Percentiles rank a stretch among this genome's conserved stretches.
Conservation (phyloP, 2,113 vertebrate species). For the Dicerorhinus sumatrensis region DNA sequence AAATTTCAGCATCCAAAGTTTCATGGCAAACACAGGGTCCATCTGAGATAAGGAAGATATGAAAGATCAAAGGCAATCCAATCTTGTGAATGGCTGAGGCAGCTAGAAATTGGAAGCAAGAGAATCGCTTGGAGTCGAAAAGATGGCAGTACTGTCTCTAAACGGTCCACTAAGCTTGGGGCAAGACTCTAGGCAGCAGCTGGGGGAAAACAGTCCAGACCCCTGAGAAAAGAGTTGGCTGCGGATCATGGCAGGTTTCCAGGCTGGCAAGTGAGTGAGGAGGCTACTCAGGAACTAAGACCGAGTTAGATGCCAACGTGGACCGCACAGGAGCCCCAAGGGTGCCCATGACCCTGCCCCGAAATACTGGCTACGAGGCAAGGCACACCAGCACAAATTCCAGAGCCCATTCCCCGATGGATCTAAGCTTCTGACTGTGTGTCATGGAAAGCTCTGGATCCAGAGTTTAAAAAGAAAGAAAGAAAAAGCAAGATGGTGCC, state of each 20-base stretch:
- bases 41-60: rapidly evolving
- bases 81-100: rapidly evolving
- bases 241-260: not conserved
- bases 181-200: not conserved
- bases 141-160: not conserved
- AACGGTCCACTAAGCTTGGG: not conserved
- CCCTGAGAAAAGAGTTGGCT: too few species aligned
- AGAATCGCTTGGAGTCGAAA: not conserved
- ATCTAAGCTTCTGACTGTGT: not conserved
- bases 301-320: rapidly evolving
- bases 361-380: too few species aligned
- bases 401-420: not conserved
- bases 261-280: not conserved
- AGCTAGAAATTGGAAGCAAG: rapidly evolving
- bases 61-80: rapidly evolving
- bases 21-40: rapidly evolving
- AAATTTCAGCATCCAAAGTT: not conserved
- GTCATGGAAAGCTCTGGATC: not conserved
- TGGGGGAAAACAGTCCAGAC: too few species aligned
- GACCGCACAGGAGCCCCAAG: not conserved
- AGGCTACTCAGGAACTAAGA: rapidly evolving
- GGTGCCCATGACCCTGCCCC: not conserved
- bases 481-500: not conserved
- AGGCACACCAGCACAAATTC: not conserved
- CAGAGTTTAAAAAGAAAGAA: not conserved